phyloP scores from a whole-genome alignment of 2,888 invertebrate species.

The Watsonalla binaria region DNA sequence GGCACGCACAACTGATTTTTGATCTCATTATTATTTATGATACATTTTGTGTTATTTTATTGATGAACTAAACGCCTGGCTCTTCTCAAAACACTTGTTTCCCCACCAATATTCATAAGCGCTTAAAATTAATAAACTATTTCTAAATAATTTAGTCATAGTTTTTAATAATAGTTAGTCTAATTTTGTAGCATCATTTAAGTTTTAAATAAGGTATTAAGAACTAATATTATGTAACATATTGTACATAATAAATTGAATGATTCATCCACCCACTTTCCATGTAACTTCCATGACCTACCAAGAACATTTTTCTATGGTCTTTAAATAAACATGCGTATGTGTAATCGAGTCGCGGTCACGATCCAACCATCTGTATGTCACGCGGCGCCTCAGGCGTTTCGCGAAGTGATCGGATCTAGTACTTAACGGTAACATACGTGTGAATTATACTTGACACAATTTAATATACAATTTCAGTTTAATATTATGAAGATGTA shows the following conservation, averaged over 20 bases:
- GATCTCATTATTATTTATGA: too few species aligned
- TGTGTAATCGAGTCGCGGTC: conserved; percentile 44
- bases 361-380: conserved; percentile 42
- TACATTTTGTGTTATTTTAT: too few species aligned
- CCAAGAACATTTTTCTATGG: conserved; percentile 23
- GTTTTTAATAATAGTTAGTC: too few species aligned
- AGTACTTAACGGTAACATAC: conserved; percentile 41
- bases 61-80: too few species aligned
- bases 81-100: too few species aligned
- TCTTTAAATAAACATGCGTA: conserved; percentile 32
- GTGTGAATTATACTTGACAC: conserved; percentile 2
- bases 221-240: not conserved
- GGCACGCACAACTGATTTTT: too few species aligned
- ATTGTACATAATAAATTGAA: not conserved
- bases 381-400: conserved; percentile 36
- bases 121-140: too few species aligned
- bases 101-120: too few species aligned
- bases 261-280: not conserved
- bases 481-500: not conserved
- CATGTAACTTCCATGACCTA: conserved; percentile 19
- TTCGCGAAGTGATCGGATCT: conserved; percentile 47
- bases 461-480: not conserved
- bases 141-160: too few species aligned
- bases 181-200: too few species aligned
- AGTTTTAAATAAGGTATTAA: too few species aligned